A percentile compares a stretch with the other conserved stretches of the same genome.
phyloP scores from a whole-genome alignment of 2,888 invertebrate species.

The Clepsis dumicolana region DNA sequence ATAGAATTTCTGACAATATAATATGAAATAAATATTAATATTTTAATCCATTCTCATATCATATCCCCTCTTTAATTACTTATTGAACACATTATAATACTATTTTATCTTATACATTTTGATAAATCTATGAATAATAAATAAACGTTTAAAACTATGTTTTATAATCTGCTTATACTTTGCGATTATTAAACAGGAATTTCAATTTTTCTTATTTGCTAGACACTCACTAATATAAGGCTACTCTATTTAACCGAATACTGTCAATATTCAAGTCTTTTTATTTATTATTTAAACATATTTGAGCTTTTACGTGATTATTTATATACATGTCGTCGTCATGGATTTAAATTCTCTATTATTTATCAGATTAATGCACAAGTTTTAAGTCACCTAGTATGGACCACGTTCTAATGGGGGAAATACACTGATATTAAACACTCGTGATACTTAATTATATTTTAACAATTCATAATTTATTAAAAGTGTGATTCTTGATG shows the following conservation, averaged over 20 bases:
- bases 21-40: slow-evolving; percentile 30
- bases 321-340: slow-evolving; percentile 72
- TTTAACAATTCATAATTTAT: slow-evolving; percentile 49
- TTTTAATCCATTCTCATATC: slow-evolving; percentile 28
- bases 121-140: slow-evolving; percentile 65
- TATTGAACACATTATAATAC: slow-evolving; percentile 78
- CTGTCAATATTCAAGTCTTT: slow-evolving; percentile 79
- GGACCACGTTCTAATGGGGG: slow-evolving; percentile 83
- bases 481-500: slow-evolving; percentile 49
- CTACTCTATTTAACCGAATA: slow-evolving; percentile 73
- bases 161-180: slow-evolving; percentile 65
- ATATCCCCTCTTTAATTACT: slow-evolving; percentile 43
- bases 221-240: slow-evolving; percentile 73
- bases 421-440: slow-evolving; percentile 51
- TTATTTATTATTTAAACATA: slow-evolving; percentile 73
- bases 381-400: slow-evolving; percentile 85
- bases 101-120: slow-evolving; percentile 56
- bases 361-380: slow-evolving; percentile 81
- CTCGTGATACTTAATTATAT: slow-evolving; percentile 47
- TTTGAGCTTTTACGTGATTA: slow-evolving; percentile 82
- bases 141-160: slow-evolving; percentile 53
- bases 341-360: slow-evolving; percentile 68
- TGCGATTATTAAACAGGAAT: slow-evolving; percentile 57
- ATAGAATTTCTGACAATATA: slow-evolving; percentile 3
- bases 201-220: slow-evolving; percentile 55